Percentiles rank a stretch among this genome's conserved stretches.
These are phyloP conservation scores for Candidula unifasciata DNA, from an alignment of 2,888 invertebrate species.

Conservation along the genomic window DNA sequence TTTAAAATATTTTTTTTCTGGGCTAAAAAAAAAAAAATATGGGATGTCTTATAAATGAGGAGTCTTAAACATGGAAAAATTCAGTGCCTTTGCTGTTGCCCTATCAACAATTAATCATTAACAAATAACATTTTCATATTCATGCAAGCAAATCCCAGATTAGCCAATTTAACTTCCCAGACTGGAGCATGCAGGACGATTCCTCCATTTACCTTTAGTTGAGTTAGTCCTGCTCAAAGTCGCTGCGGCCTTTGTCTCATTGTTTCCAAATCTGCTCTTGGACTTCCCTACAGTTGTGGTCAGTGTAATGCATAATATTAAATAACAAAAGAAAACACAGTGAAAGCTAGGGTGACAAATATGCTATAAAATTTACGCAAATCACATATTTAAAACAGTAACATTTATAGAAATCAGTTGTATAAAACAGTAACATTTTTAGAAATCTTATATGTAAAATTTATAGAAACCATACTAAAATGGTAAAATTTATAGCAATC, in stretches of 20 bases:
- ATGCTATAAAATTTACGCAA: neutral
- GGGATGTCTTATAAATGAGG: too few species aligned
- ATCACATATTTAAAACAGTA: neutral
- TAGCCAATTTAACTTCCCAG: neutral
- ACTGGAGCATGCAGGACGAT: neutral
- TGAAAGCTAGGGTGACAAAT: neutral
- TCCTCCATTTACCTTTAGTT: conserved; percentile 39
- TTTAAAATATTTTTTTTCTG: too few species aligned
- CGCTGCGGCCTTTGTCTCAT: neutral
- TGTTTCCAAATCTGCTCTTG: conserved; percentile 14
- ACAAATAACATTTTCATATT: neutral
- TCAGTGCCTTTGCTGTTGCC: too few species aligned
- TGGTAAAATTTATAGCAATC: too few species aligned
- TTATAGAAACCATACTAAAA: too few species aligned
- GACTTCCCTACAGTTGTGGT: conserved; percentile 27
- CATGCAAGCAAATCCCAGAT: neutral
- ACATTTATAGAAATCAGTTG: too few species aligned
- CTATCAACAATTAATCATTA: neutral
- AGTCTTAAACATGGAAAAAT: too few species aligned
- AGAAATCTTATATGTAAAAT: too few species aligned
- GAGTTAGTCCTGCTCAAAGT: conserved; percentile 30
- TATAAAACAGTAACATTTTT: too few species aligned
- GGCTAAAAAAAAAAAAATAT: too few species aligned
- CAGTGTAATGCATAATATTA: neutral
- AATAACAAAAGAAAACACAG: neutral